Percentiles rank a stretch among this genome's conserved stretches.
Conservation (phyloP, 2,888 invertebrate genomes). For the Molanna angustata region DNA sequence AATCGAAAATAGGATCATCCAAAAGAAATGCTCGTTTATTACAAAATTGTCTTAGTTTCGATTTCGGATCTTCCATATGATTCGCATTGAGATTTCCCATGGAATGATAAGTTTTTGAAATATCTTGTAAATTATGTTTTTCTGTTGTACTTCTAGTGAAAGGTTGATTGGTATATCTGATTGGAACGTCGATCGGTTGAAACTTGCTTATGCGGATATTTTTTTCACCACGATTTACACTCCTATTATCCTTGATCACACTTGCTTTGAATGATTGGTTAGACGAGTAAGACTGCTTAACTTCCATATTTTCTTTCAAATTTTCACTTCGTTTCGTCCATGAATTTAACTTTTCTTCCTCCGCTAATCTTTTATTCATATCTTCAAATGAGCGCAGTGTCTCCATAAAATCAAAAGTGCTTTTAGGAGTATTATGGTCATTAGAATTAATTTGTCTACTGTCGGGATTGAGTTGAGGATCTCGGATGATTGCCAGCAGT, state of each 20-base stretch:
- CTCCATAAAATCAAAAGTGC: conserved; percentile 27
- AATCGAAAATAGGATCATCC: conserved; percentile 30
- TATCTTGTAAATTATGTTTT: conserved; percentile 13
- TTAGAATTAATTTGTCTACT: conserved; percentile 18
- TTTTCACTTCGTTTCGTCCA: conserved; percentile 1
- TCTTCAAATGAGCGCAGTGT: conserved; percentile 32
- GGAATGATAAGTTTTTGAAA: conserved; percentile 20
- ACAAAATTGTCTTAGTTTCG: conserved; percentile 12
- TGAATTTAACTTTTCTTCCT: conserved; percentile 10
- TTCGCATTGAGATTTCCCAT: not conserved
- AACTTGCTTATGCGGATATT: not conserved
- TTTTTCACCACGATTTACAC: not conserved
- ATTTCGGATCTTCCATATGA: not conserved
- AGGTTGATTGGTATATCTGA: not conserved
- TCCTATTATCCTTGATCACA: conserved; percentile 10
- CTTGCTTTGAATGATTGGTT: conserved; percentile 17
- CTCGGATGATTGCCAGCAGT: conserved; percentile 61
- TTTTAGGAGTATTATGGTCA: conserved; percentile 13
- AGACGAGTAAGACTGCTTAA: conserved; percentile 10
- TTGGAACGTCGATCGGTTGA: conserved; percentile 5
- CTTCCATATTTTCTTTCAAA: conserved; percentile 19
- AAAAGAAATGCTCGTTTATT: conserved; percentile 24
- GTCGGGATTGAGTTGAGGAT: conserved; percentile 44
- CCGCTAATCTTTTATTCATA: conserved; percentile 23
- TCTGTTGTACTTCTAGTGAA: conserved; percentile 1